These are phyloP conservation scores for Crepidodera aurea DNA, from an alignment of 2,888 invertebrate genomes.

Conservation along the genomic window DNA sequence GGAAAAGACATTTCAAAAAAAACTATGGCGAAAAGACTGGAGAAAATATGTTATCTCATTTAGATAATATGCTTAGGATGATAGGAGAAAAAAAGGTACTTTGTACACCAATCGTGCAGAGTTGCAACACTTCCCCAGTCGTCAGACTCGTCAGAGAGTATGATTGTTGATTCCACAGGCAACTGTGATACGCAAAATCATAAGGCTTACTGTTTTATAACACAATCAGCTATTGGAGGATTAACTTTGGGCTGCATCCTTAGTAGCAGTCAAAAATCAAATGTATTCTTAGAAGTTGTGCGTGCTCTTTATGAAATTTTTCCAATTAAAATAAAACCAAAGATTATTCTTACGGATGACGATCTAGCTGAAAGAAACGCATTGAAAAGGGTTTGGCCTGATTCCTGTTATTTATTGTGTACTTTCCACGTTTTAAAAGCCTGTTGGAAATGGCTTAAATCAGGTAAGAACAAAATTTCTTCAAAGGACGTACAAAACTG, in stretches of 20 bases:
- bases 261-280: no score
- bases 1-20: no score
- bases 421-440: conserved; percentile 8
- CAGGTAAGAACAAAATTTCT: no score
- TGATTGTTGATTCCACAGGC: conserved; percentile 25
- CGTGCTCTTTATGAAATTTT: no score
- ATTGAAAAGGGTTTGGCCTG: conserved; percentile 29
- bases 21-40: no score
- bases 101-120: not conserved
- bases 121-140: conserved; percentile 16
- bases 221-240: conserved; percentile 19
- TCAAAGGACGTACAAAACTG: no score
- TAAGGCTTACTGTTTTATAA: conserved; percentile 27
- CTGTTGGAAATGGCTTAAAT: no score
- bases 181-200: conserved; percentile 29
- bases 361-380: conserved; percentile 30
- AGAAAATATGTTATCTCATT: no score
- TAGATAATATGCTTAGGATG: no score
- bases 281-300: no score
- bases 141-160: conserved; percentile 11
- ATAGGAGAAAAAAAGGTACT: no score
- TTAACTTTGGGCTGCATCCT: no score
- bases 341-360: conserved; percentile 28
- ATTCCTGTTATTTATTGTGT: conserved; percentile 27
- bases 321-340: not conserved